Percentiles rank a stretch among this genome's conserved stretches.
Conservation (phyloP, 2,113 vertebrate species). For the Oncorhynchus masou region DNA sequence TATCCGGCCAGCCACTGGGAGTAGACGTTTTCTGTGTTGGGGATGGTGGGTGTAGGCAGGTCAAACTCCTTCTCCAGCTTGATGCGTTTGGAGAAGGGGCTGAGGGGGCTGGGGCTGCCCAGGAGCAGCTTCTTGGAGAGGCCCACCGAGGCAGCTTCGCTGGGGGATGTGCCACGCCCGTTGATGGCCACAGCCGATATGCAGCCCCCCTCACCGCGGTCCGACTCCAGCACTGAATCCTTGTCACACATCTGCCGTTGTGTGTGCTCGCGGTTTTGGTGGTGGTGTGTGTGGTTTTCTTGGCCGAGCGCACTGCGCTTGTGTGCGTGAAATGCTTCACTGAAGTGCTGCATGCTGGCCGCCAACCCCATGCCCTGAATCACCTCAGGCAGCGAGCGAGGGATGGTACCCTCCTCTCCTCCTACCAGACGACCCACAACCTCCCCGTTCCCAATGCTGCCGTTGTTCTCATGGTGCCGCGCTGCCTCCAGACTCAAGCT, state of each 20-base stretch:
- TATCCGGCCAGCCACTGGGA: conserved; percentile 99
- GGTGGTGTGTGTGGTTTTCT: conserved; percentile 86
- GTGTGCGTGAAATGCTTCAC: conserved; percentile 94
- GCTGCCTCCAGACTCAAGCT: conserved; percentile 89
- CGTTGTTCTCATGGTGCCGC: conserved; percentile 92
- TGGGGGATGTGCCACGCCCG: conserved; percentile 92
- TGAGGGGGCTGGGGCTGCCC: conserved; percentile 95
- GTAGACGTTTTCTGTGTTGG: conserved; percentile 98
- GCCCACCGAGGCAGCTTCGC: conserved; percentile 91
- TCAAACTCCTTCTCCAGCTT: conserved; percentile 99
- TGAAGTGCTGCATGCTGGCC: conserved; percentile 99
- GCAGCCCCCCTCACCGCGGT: conserved; percentile 88
- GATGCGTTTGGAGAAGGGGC: conserved; percentile 98
- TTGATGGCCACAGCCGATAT: conserved; percentile 82
- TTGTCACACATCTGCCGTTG: conserved; percentile 86
- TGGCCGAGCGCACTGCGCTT: conserved; percentile 89
- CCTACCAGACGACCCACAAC: conserved; percentile 55
- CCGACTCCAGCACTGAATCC: conserved; percentile 90
- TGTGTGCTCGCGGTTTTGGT: conserved; percentile 45
- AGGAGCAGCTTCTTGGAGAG: conserved; percentile 97
- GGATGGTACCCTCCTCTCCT: conserved; percentile 78
- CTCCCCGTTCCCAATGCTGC: conserved; percentile 46
- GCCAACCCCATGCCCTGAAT: conserved; percentile 97
- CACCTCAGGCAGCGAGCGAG: conserved; percentile 89
- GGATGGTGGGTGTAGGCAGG: conserved; percentile 93